These are phyloP conservation scores for Ophiodon elongatus DNA, from an alignment of 2,113 vertebrate species.

Conservation along the genomic window DNA sequence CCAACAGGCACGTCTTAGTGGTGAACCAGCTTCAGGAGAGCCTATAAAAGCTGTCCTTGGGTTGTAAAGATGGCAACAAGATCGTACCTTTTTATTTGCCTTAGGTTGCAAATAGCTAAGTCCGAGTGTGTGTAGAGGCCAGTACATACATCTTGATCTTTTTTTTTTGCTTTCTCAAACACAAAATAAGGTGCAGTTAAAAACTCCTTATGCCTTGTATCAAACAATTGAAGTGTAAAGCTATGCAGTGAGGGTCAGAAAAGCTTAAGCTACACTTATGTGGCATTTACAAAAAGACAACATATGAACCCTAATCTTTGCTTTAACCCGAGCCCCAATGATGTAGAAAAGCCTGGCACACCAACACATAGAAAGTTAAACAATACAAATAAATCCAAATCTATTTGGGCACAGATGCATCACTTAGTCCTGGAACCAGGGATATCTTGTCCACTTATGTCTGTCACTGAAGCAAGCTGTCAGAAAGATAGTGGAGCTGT, in stretches of 20 bases:
- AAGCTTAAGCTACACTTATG: not conserved
- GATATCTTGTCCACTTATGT: slow-evolving; percentile 57
- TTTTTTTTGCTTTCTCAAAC: not conserved
- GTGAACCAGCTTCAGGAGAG: slow-evolving; percentile 21
- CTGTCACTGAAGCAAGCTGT: slow-evolving; percentile 66
- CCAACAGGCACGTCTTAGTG: slow-evolving; percentile 17
- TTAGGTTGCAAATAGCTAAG: slow-evolving; percentile 12
- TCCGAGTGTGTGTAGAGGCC: not conserved
- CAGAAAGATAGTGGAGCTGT: slow-evolving; percentile 61
- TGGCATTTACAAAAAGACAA: not conserved
- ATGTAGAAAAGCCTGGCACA: not conserved
- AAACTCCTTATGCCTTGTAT: not conserved
- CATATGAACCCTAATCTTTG: not conserved
- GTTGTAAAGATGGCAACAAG: slow-evolving; percentile 13
- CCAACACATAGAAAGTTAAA: not conserved
- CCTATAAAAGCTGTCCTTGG: slow-evolving; percentile 17
- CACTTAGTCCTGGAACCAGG: slow-evolving; percentile 38
- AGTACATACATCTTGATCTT: not conserved
- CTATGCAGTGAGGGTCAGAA: not conserved
- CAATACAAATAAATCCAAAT: not conserved
- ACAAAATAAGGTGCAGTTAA: not conserved
- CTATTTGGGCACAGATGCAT: slow-evolving; percentile 1
- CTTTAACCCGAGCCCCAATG: not conserved
- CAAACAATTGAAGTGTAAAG: not conserved
- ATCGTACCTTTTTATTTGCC: slow-evolving; percentile 2